These are phyloP conservation scores for Idris sp. DNA, from an alignment of 1,140 invertebrate species.

Conservation along the genomic window DNA sequence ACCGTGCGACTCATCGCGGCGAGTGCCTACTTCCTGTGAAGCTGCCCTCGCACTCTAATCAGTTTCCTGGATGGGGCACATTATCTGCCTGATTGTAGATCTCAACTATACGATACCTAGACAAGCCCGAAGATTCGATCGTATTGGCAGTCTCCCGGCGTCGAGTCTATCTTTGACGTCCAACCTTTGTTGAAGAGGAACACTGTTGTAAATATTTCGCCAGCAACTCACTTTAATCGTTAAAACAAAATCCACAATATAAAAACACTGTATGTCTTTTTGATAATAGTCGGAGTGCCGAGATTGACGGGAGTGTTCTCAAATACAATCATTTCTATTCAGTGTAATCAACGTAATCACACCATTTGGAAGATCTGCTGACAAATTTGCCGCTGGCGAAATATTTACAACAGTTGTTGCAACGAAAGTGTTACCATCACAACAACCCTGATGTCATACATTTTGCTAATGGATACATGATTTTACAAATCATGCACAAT, in stretches of 20 bases:
- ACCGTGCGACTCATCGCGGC: constrained; percentile 68
- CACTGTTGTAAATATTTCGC: constrained; percentile 62
- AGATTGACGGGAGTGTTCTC: constrained; percentile 37
- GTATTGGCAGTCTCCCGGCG: constrained; percentile 64
- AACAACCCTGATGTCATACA: too few relatives aligned
- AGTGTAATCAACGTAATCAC: constrained; percentile 19
- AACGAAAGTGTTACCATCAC: constrained; percentile 2
- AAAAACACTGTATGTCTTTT: constrained; percentile 49
- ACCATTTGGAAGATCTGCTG: too few relatives aligned
- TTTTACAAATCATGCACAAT: too few relatives aligned
- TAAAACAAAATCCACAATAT: constrained; percentile 26
- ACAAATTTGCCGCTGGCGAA: constrained; percentile 35
- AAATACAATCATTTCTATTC: constrained; percentile 38
- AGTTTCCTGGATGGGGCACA: constrained; percentile 74
- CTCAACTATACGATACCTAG: constrained; percentile 66
- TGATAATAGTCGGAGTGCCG: constrained; percentile 41
- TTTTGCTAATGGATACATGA: too few relatives aligned
- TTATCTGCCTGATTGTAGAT: constrained; percentile 74
- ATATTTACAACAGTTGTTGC: constrained; percentile 57
- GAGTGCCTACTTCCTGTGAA: constrained; percentile 71
- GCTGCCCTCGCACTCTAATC: constrained; percentile 65
- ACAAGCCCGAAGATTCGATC: constrained; percentile 65
- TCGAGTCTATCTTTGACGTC: constrained; percentile 61
- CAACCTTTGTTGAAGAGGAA: constrained; percentile 46
- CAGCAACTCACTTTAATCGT: constrained; percentile 36